Conservation (phyloP, 1,140 invertebrate genomes). For the Proctacanthus coquilletti region DNA sequence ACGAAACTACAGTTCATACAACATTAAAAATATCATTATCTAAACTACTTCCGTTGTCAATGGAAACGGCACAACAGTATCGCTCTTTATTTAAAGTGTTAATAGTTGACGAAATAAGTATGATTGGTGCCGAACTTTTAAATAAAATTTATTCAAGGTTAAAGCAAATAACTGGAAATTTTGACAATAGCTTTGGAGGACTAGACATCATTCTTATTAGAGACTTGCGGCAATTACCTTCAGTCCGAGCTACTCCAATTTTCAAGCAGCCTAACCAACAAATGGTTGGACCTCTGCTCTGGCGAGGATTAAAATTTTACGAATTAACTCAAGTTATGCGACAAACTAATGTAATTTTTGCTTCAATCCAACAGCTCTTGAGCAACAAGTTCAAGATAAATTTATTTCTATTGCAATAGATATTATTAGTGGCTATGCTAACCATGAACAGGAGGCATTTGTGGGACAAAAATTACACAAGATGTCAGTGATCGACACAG, state of each 20-base stretch:
- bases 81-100: conserved; percentile 10
- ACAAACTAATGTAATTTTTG: conserved; percentile 12
- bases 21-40: conserved; percentile 9
- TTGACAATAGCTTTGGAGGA: conserved; percentile 10
- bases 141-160: conserved; percentile 11
- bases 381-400: too few relatives aligned
- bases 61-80: conserved; percentile 6
- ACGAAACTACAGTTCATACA: conserved; percentile 17
- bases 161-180: conserved; percentile 12
- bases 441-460: conserved; percentile 10
- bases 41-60: conserved; percentile 4
- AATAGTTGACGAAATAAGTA: conserved; percentile 14
- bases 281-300: conserved; percentile 11
- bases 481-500: conserved; percentile 18
- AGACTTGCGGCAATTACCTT: conserved; percentile 12
- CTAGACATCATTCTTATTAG: conserved; percentile 11
- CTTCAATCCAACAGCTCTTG: conserved; percentile 13
- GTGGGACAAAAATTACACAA: conserved; percentile 20
- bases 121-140: conserved; percentile 14
- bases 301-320: conserved; percentile 13
- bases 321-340: conserved; percentile 14
- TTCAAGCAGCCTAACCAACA: conserved; percentile 8
- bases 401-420: conserved; percentile 6
- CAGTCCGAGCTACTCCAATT: conserved; percentile 12
- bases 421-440: conserved; percentile 6